These are phyloP conservation scores for Trichopria drosophilae DNA, from an alignment of 2,888 invertebrate species.

Conservation along the genomic window DNA sequence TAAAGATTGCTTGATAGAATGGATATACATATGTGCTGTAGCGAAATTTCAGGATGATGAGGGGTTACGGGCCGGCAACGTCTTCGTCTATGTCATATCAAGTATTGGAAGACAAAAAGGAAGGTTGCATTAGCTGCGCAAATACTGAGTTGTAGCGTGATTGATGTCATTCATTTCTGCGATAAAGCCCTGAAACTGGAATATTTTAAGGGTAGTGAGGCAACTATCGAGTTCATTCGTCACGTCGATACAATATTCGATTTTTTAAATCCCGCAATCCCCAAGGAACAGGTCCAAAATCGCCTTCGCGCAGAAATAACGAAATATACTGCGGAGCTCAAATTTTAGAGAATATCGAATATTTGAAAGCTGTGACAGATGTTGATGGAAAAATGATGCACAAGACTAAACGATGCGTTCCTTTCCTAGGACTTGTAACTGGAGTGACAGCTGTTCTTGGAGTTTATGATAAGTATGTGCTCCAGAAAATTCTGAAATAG, in stretches of 20 bases:
- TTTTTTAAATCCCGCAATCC: constrained; percentile 19
- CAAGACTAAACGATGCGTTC: constrained; percentile 3
- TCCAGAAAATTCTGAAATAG: constrained; percentile 10
- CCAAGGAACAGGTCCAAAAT: constrained; percentile 4
- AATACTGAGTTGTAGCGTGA: constrained; percentile 31
- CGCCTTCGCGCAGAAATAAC: constrained; percentile 9
- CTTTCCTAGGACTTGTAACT: constrained; percentile 14
- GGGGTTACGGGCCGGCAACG: constrained; percentile 20
- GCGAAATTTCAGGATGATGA: constrained; percentile 13
- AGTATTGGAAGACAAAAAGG: constrained; percentile 12
- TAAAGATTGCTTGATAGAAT: background rate
- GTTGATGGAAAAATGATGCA: background rate
- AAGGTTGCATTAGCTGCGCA: constrained; percentile 12
- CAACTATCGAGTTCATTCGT: constrained; percentile 17
- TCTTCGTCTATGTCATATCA: constrained; percentile 11
- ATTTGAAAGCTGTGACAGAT: constrained; percentile 9
- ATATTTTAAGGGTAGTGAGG: constrained; percentile 13
- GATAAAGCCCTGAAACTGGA: background rate
- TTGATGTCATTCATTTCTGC: constrained; percentile 28
- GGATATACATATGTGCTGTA: background rate
- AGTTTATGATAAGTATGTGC: constrained; percentile 14
- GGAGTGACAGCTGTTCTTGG: constrained; percentile 10
- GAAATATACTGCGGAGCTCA: constrained; percentile 12
- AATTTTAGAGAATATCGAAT: constrained; percentile 8
- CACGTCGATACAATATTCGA: constrained; percentile 19